Conservation (phyloP, 2,888 invertebrate genomes). For the Caenorhabditis sp. region DNA sequence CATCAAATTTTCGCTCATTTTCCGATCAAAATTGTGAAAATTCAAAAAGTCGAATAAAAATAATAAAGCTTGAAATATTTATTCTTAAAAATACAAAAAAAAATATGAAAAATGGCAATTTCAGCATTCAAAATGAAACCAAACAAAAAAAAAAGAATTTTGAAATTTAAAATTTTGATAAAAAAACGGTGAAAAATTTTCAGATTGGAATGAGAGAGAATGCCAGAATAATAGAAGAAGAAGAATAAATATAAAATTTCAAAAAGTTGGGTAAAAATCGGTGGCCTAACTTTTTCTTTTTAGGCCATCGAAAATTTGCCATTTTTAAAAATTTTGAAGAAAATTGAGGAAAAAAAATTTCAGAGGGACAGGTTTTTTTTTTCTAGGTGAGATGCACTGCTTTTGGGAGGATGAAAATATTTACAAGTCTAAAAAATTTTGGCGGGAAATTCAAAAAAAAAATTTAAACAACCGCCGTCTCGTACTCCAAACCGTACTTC, state of each 20-base stretch:
- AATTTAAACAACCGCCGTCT: conserved; percentile 77
- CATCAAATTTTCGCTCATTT: no score
- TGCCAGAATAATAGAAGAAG: no score
- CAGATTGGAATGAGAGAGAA: conserved; percentile 57
- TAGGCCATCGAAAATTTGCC: not conserved
- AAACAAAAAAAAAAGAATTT: no score
- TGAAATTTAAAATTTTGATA: not conserved
- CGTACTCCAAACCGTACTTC: conserved; percentile 82
- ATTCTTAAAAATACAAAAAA: not conserved
- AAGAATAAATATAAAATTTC: not conserved
- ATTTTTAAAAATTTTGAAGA: not conserved
- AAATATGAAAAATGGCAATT: conserved; percentile 58
- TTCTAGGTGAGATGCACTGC: conserved; percentile 24
- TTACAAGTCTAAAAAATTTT: conserved; percentile 16
- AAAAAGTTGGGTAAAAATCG: not conserved
- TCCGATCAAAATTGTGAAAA: no score
- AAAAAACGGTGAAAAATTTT: no score
- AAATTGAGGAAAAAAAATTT: conserved; percentile 7
- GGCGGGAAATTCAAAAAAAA: not conserved
- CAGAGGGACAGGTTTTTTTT: not conserved
- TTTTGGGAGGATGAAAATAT: conserved; percentile 7
- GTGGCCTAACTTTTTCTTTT: not conserved
- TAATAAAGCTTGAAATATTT: no score
- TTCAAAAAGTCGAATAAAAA: no score
- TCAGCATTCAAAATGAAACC: conserved; percentile 38